A percentile compares a stretch with the other conserved stretches of the same genome.
These are phyloP conservation scores for Campoletis raptor DNA, from an alignment of 2,888 invertebrate genomes.

Conservation along the genomic window DNA sequence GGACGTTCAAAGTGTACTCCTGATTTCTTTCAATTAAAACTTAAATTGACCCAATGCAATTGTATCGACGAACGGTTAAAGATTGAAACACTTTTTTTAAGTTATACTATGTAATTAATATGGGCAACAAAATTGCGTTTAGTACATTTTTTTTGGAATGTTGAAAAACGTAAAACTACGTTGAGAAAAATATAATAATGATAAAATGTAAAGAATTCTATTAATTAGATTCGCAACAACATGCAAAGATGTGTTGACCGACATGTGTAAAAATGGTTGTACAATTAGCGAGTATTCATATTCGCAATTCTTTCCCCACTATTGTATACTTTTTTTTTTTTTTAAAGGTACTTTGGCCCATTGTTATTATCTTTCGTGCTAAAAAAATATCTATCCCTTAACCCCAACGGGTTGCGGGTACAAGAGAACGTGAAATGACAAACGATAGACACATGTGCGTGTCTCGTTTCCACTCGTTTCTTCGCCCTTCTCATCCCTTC, in stretches of 20 bases:
- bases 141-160: background rate
- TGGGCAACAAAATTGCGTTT: background rate
- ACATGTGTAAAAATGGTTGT: conserved; percentile 7
- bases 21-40: too few relatives aligned
- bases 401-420: background rate
- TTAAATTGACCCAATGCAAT: too few relatives aligned
- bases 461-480: conserved; percentile 72
- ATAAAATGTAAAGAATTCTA: background rate
- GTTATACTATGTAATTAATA: background rate
- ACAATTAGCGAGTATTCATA: background rate
- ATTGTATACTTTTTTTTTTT: background rate
- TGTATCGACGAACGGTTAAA: background rate
- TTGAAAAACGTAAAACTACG: background rate
- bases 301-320: background rate
- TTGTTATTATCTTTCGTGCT: conserved; percentile 11
- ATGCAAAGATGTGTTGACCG: background rate
- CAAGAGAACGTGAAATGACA: conserved; percentile 78
- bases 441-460: conserved; percentile 80
- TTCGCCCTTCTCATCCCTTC: conserved; percentile 28
- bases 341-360: background rate
- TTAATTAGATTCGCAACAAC: background rate
- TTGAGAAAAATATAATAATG: background rate
- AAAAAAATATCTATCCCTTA: conserved; percentile 25
- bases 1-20: too few relatives aligned
- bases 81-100: background rate